Base-by-base conservation (phyloP, 2,113 vertebrate genomes). In the Prunella himalayana region DNA sequence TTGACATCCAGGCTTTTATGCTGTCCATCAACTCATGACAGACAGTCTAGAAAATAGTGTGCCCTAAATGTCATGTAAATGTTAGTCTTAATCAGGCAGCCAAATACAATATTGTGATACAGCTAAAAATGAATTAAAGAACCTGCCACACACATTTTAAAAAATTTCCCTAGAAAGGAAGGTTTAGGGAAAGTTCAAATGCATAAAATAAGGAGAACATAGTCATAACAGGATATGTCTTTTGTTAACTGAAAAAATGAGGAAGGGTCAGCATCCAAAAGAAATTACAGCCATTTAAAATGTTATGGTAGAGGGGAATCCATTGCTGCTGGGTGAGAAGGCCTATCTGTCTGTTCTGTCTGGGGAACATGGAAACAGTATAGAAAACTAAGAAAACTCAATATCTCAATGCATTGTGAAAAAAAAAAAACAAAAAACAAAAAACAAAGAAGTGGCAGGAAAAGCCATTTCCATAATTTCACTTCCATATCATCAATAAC, bases 121-220 rank as follows among this genome's bases (percentile, higher is more conserved):
- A 94, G 86, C 85, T 96, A 92, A 96, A 97, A 97, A 88, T 92
- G 94, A 97, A 94, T 97, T 98, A 87, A 96, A 92, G 87, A 77
- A 92, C 69, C 82, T 89, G 53, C 51, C 86, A 82, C 64, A 78
- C 33, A 63, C 39, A 35, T 90, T 85, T 96, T 27, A 5, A 59
- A 89, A 64, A 82, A 66, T 70, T 87, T 92, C 63, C 91, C 56
- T 72, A 49, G 68, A 79, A 97, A 97, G 93, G 42, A 72, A 88
- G 54, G 65, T 96, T 93, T 96, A 96, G 91, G 76, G 96, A 96
- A 97, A 95, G 69, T 94, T 95, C 68, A 93, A 71, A 42, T 72
- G 53, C 83, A 56, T 81, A 84, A 79, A 93, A 76, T 71, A 88
- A 87, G 66, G 71, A 49, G 87, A 89, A 88, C 11, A 3, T 64